A percentile compares a stretch with the other conserved stretches of the same genome.
Evolutionary conservation across 2,888 invertebrate species (phyloP).

Genomic region (Pristionchus maxplancki): DNA sequence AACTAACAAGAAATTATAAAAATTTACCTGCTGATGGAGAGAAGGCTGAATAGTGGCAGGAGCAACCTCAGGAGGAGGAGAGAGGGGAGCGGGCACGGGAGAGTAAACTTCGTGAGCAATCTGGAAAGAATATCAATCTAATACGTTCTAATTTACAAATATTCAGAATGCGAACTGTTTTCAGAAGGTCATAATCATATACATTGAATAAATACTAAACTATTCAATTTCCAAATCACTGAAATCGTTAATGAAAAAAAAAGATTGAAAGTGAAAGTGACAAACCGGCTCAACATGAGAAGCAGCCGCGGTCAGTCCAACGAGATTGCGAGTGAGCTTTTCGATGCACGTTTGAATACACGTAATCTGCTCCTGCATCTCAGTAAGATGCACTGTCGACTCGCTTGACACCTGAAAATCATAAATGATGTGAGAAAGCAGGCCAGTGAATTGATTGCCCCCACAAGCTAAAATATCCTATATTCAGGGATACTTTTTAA

Average conservation of each 20-base stretch:
- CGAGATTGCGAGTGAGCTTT: constrained; percentile 29
- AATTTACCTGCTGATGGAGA: constrained; percentile 65
- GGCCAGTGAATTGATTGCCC: not conserved
- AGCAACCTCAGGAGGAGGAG: constrained; percentile 60
- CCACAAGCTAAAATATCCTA: too few species aligned
- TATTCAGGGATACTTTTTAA: too few species aligned
- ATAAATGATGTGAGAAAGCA: too few species aligned
- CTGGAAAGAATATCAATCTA: not conserved
- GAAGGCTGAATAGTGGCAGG: constrained; percentile 73
- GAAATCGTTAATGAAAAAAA: not conserved
- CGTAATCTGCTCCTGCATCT: constrained; percentile 38
- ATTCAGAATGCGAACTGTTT: not conserved
- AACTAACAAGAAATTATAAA: not conserved
- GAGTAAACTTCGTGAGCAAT: not conserved
- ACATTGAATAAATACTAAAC: too few species aligned
- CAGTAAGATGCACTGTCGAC: not conserved
- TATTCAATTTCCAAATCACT: too few species aligned
- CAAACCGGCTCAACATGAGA: constrained; percentile 32
- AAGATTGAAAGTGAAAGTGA: not conserved
- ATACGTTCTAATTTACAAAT: not conserved
- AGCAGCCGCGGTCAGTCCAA: not conserved
- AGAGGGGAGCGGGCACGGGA: constrained; percentile 60
- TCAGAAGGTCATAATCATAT: too few species aligned
- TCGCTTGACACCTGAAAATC: constrained; percentile 6
- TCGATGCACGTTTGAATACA: constrained; percentile 50